Evolutionary conservation across 2,888 invertebrate species (phyloP), one percentile per base, ranked within the genome.

Genomic region (Polydrusus cervinus): DNA sequence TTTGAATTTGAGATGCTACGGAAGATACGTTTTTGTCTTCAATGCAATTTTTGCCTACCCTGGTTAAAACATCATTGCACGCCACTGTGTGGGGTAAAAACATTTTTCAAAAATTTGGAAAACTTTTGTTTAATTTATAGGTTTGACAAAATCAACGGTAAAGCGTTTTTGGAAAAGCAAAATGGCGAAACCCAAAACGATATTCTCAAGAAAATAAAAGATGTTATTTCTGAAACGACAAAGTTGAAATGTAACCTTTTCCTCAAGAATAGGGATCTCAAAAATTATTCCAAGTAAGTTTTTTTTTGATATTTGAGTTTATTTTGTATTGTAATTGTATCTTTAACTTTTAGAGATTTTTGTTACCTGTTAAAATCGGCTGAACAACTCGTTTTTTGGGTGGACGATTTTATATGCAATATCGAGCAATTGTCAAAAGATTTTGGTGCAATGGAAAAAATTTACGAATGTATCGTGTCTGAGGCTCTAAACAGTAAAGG

Each of bases 151-250:
- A 64, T 73, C 16, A 76, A 69, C 34, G 61, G 64, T 18, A 76
- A 73, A 70, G 57, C 45, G 0, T 73, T 76, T 43, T 40, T 70
- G 65, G 76, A 73, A 55, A 65, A 38, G 30, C 34, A 20, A 30
- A 62, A 65, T 20, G 61, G 34, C 8, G 66, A 70, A 49, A 20
- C 85, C 25, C 86, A 85, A 79, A 88, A 88, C 53, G 87, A 85
- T 49, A 88, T 88, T 79, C 89, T 89, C 78, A 85, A 86, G 70
- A 88, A 89, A 51, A 91, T 92, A 81, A 89, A 89, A 20, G 90
- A 89, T 82, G 84, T 90, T 57, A 87, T 91, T 43, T 91, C 90
- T 78, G 88, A 90, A 70, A 90, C 90, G 74, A 84, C 92, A 0
- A 90, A 89, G 83, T 82, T 89, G 5, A 88, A 90, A 79, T 89